Base-by-base conservation (phyloP, 2,888 invertebrate genomes). In the Orthonychiurus folsomi region DNA sequence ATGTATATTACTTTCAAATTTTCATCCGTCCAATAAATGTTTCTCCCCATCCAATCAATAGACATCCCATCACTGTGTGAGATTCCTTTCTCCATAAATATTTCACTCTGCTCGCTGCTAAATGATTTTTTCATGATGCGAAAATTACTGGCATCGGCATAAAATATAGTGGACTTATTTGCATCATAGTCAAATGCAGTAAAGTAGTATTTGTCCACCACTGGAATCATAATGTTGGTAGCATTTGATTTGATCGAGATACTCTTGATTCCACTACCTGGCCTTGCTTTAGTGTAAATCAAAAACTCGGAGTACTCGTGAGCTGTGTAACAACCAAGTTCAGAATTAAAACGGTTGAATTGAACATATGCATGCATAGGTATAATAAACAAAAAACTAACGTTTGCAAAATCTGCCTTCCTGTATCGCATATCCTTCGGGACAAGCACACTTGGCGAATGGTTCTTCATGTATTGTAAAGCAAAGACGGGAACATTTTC, bases 1-100 rank as follows among this genome's bases (percentile, higher is more conserved):
- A 87, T 89, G 73, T 81, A 83, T 67, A 92, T 81, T 59, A 81
- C 81, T 62, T 85, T 84, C 69, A 84, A 79, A 61, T 84, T 84
- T 76, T 84, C 84, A 77, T 88, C 88, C 59, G 88, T 87, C 88
- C 90, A 92, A 79, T 88, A 93, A 63, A 93, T 76, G 79, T 91
- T 89, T 63, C 81, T 77, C 63, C 86, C 86, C 75, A 89, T 82
- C 88, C 89, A 90, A 78, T 93, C 93, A 62, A 89, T 83, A 48
- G 90, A 89, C 67, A 93, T 76, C 2, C 88, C 87, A 73, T 87
- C 86, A 73, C 85, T 85, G 75, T 83, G 82, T 71, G 82, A 82
- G 1, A 85, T 79, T 61, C 82, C 82, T 50, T 81, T 80, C 1
- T 80, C 79, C 20, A 85, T 75, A 73, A 86, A 81, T 50, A 81